Evolutionary conservation across 2,113 vertebrate species (phyloP), one percentile per base, ranked within the genome.

Genomic region (Etia nguti): DNA sequence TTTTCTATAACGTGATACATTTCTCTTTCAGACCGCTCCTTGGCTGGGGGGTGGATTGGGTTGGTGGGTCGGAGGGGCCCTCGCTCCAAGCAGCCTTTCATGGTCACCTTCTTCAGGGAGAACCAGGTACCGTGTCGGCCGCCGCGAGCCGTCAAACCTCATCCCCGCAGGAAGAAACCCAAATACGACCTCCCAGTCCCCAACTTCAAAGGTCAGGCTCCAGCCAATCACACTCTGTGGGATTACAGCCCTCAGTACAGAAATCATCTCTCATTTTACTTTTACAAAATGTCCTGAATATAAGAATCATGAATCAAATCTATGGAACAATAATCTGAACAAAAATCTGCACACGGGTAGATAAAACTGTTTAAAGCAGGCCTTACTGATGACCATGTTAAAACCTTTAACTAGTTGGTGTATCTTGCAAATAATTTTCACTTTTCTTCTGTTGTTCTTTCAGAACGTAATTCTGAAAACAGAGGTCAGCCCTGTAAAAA

Each of bases 41-140:
- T 98, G 1, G 97, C 98, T 9, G 97, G 98, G 0, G 96, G 97
- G 54, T 97, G 96, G 8, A 98, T 97, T 0, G 98, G 98, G 81
- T 77, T 99, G 90, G 90, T 99, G 94, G 98, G 98, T 2, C 97
- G 96, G 59, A 89, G 95, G 1, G 98, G 97, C 0, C 97, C 97
- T 1, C 97, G 96, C 22, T 97, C 98, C 93, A 98, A 97, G 89
- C 98, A 99, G 83, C 98, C 98, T 34, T 99, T 99, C 94, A 97
- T 99, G 97, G 98, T 99, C 94, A 99, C 98, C 0, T 99, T 99
- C 90, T 99, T 98, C 96, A 96, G 98, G 43, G 97, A 96, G 10
- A 97, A 93, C 80, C 92, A 96, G 84, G 89, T 96, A 68, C 97
- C 97, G 0, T 34, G 91, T n/a, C 96, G 98, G 0, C 93, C 96